A percentile compares a stretch with the other conserved stretches of the same genome.
Conservation (phyloP, 2,888 invertebrate species). For the Agrenia bidenticulata region DNA sequence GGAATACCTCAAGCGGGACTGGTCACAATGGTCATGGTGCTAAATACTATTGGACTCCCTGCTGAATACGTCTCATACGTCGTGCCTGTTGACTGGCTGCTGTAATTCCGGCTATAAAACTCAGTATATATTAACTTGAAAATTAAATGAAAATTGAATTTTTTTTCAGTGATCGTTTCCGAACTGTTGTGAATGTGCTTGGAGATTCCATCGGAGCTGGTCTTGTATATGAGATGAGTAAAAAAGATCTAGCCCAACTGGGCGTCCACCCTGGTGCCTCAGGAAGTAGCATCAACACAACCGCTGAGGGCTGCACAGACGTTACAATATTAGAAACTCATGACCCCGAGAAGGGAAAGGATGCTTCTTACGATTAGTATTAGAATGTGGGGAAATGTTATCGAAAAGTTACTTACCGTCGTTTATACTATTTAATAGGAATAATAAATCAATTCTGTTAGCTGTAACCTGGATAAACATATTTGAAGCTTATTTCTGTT, state of each 20-base stretch:
- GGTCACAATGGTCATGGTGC: slow-evolving; percentile 60
- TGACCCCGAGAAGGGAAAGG: too few species aligned
- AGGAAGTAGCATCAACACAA: background rate
- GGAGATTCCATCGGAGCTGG: slow-evolving; percentile 63
- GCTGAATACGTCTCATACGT: slow-evolving; percentile 56
- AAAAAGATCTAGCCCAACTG: slow-evolving; percentile 53
- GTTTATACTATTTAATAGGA: too few species aligned
- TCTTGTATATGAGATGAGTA: slow-evolving; percentile 59
- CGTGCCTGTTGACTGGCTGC: slow-evolving; percentile 56
- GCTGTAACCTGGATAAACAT: too few species aligned
- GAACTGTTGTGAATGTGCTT: slow-evolving; percentile 62
- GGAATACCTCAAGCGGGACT: slow-evolving; percentile 61
- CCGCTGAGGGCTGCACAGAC: too few species aligned
- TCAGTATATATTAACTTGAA: background rate
- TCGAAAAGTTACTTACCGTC: too few species aligned
- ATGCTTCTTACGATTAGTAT: too few species aligned
- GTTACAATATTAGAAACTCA: too few species aligned
- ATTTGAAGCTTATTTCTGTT: too few species aligned
- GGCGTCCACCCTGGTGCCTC: slow-evolving; percentile 1
- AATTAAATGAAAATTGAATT: too few species aligned
- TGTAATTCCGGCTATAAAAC: slow-evolving; percentile 53
- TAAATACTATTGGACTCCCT: slow-evolving; percentile 56
- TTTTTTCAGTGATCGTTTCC: slow-evolving; percentile 48
- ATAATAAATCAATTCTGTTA: too few species aligned
- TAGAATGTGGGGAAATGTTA: too few species aligned